Evolutionary conservation across 2,888 invertebrate genomes (phyloP), one percentile per base, ranked within the genome.

Genomic region (Nephrotoma appendiculata): DNA sequence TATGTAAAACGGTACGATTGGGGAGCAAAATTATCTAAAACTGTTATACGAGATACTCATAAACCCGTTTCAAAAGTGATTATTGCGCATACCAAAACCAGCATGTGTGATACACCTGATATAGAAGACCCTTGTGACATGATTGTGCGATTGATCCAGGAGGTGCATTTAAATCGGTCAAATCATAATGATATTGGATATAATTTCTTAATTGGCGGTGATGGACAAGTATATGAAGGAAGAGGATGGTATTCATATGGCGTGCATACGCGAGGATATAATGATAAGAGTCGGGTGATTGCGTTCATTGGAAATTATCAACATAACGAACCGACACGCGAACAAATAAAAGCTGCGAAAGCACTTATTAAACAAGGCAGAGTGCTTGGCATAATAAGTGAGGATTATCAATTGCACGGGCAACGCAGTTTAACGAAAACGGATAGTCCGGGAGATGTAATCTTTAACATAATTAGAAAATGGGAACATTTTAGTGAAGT

Each of bases 151-250:
- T 89, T 91, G n/a, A 93, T 94, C 57, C 96, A 96, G 90, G 92
- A 91, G 84, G 95, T 93, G 89, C 96, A 96, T 90, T 94, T 96
- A 87, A 94, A 95, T 87, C 92, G 92, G 19, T 89, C 89, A 12
- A 89, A 91, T 0, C 15, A 43, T n/a, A 96, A 94, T 94, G 92
- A 90, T 89, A 95, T 96, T 41, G 94, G 92, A 0, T 96, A 96
- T 90, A 96, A 95, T 90, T 97, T 96, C 89, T 90, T 96, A 9
- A 93, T 96, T 1, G 96, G 96, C 0, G 95, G 95, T 6, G 96
- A 96, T 89, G 96, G 96, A 0, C 92, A 93, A 0, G 94, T 94
- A 0, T 96, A 96, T 89, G 94, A 93, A 88, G 96, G 95, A 4
- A 93, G 96, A 31, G 95, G 95, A 0, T 95, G 96, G 95, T 93